These are phyloP conservation scores for Coracopsis vasa DNA, from an alignment of 2,113 vertebrate species.

Conservation along the genomic window DNA sequence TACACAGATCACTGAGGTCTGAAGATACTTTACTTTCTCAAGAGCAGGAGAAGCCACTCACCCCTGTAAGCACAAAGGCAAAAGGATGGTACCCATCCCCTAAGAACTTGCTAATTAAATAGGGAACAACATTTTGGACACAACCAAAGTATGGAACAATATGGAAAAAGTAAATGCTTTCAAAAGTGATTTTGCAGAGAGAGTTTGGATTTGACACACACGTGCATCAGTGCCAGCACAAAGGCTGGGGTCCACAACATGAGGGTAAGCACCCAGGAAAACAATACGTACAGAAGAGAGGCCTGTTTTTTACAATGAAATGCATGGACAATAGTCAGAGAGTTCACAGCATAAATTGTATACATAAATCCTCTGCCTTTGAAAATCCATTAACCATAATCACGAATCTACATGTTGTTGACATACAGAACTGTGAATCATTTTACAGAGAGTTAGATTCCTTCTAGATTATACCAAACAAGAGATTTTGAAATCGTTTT, in stretches of 20 bases:
- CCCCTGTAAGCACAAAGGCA: fast-evolving
- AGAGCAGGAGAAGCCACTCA: not conserved
- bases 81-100: not conserved
- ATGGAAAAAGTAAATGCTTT: not conserved
- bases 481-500: not conserved
- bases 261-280: not conserved
- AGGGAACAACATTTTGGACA: not conserved
- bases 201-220: not conserved
- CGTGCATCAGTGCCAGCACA: not conserved
- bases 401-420: not conserved
- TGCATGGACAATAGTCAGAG: not conserved
- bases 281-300: not conserved
- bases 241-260: not conserved
- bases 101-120: not conserved
- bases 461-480: not conserved
- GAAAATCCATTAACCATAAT: not conserved
- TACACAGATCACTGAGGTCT: not conserved
- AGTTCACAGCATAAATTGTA: not conserved
- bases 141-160: not conserved
- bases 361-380: not conserved
- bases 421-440: not conserved
- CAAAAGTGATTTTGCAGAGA: not conserved
- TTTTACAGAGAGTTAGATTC: not conserved
- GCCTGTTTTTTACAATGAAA: not conserved
- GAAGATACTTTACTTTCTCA: not conserved